phyloP scores from a whole-genome alignment of 1,140 invertebrate species.

The Drusus annulatus region DNA sequence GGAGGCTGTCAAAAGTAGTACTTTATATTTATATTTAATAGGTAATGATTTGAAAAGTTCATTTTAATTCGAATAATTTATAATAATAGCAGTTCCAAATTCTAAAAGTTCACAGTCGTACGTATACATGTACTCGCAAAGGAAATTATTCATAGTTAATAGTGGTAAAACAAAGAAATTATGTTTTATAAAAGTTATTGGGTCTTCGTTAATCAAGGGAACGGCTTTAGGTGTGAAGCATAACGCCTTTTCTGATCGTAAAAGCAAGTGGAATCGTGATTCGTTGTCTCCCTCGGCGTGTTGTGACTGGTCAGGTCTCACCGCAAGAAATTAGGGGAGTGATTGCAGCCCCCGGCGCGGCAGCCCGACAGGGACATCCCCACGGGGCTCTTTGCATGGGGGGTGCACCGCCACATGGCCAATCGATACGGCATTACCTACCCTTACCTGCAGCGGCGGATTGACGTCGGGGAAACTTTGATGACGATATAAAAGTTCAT shows the following conservation, averaged over 20 bases:
- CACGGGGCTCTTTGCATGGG: background rate
- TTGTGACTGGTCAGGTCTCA: slow-evolving; percentile 2
- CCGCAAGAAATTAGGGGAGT: slow-evolving; percentile 32
- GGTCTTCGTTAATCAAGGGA: background rate
- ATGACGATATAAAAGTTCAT: no score
- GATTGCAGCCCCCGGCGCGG: background rate
- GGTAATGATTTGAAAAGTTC: no score
- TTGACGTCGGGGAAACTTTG: background rate
- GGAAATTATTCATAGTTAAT: no score
- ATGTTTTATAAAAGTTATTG: background rate
- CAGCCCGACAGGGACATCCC: background rate
- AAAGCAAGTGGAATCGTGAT: background rate
- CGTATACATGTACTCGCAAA: no score
- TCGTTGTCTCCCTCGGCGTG: background rate
- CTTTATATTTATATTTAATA: no score
- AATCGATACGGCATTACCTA: background rate
- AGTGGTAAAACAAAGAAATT: no score
- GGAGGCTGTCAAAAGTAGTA: no score
- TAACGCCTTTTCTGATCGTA: no score
- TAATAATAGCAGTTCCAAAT: no score
- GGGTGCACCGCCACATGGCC: background rate
- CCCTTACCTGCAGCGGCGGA: background rate
- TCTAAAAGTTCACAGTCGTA: no score
- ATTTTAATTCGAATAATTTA: no score
- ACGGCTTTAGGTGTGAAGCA: background rate